Conservation (phyloP, 1,140 invertebrate genomes). For the Aleiodes sp. region DNA sequence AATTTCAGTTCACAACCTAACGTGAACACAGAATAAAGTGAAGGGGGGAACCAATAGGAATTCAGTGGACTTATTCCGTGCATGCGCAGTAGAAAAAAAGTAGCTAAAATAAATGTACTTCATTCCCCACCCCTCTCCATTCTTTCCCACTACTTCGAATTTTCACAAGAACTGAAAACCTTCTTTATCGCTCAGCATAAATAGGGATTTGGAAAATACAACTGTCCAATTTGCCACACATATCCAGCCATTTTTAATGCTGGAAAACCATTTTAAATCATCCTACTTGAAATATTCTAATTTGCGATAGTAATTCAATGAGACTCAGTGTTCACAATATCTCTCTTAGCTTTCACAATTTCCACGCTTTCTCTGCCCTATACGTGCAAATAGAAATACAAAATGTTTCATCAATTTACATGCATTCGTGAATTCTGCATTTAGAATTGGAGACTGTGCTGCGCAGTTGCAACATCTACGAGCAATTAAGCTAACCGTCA, state of each 20-base stretch:
- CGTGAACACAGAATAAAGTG: conserved; percentile 1
- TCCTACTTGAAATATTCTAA: neutral
- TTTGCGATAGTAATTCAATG: too few species aligned
- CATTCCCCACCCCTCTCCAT: neutral
- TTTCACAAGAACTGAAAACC: neutral
- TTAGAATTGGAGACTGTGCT: neutral
- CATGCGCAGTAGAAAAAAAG: conserved; percentile 22
- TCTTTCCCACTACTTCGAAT: neutral
- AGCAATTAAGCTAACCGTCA: neutral
- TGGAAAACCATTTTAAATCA: conserved; percentile 1
- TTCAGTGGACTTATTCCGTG: neutral
- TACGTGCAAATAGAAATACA: neutral
- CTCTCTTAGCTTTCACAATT: neutral
- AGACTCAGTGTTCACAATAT: too few species aligned
- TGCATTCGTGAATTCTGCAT: neutral
- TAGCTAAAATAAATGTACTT: neutral
- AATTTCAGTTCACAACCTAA: conserved; percentile 18
- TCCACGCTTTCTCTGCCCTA: neutral
- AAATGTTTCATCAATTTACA: neutral
- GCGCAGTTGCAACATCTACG: neutral
- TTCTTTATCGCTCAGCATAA: conserved; percentile 23
- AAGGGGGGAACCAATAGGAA: conserved; percentile 32
- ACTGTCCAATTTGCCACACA: conserved; percentile 38
- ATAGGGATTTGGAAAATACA: conserved; percentile 34
- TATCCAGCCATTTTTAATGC: neutral